Percentiles rank a stretch among this genome's conserved stretches.
Evolutionary conservation across 2,113 vertebrate genomes (phyloP).

Genomic region (Neogobius melanostomus): DNA sequence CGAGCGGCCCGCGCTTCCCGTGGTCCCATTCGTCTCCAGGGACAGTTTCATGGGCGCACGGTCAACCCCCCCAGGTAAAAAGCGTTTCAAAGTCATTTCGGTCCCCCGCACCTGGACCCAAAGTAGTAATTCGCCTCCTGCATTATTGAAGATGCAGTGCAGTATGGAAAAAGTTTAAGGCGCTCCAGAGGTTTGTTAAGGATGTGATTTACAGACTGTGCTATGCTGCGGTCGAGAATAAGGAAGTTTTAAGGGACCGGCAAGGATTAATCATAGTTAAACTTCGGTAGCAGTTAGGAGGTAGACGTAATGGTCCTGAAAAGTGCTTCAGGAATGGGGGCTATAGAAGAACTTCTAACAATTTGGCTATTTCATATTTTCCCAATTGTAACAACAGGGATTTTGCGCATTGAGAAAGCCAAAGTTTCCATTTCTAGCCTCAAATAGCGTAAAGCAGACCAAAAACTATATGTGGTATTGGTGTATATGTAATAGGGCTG

Average conservation of each 20-base stretch:
- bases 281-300: neutral
- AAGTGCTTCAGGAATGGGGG: too few relatives aligned
- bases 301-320: too few relatives aligned
- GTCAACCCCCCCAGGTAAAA: conserved; percentile 48
- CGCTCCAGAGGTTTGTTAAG: conserved; percentile 4
- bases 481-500: too few relatives aligned
- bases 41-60: conserved; percentile 62
- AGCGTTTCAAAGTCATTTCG: conserved; percentile 52
- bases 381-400: too few relatives aligned
- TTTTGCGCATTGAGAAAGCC: too few relatives aligned
- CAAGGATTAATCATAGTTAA: neutral
- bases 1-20: conserved; percentile 65
- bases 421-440: too few relatives aligned
- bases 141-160: conserved; percentile 31
- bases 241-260: neutral
- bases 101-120: conserved; percentile 21
- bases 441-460: too few relatives aligned
- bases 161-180: conserved; percentile 1
- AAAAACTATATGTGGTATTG: too few relatives aligned
- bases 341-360: too few relatives aligned
- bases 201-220: conserved; percentile 3
- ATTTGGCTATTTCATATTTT: too few relatives aligned
- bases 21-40: conserved; percentile 59
- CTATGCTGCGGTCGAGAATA: conserved; percentile 10
- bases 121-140: conserved; percentile 4